A percentile compares a stretch with the other conserved stretches of the same genome.
Evolutionary conservation across 2,797 vertebrate species (phyloP).

Genomic region (Ceryle rudis): DNA sequence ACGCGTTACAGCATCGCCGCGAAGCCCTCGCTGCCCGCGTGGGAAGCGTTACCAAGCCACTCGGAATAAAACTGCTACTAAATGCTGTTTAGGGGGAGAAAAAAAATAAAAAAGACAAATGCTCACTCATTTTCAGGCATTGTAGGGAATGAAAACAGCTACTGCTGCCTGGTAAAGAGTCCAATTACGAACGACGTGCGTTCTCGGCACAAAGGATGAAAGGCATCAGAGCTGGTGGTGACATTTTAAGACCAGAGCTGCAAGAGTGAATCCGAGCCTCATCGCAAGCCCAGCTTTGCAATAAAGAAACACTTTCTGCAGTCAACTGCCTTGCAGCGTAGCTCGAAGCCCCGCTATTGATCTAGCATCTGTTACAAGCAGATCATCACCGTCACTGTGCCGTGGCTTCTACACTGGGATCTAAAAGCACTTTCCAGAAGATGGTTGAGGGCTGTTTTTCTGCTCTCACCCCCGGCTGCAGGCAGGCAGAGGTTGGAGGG

Average conservation of each 20-base stretch:
- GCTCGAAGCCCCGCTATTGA: slow-evolving; percentile 60
- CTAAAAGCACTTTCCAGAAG: slow-evolving; percentile 57
- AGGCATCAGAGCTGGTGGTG: slow-evolving; percentile 56
- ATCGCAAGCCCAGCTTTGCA: slow-evolving; percentile 34
- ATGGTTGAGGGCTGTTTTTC: not conserved
- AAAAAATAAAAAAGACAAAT: not conserved
- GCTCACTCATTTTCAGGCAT: not conserved
- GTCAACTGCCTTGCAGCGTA: slow-evolving; percentile 54
- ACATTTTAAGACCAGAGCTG: slow-evolving; percentile 57
- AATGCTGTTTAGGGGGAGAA: not conserved
- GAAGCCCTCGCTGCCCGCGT: not conserved
- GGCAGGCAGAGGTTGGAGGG: not conserved
- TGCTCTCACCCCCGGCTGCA: not conserved
- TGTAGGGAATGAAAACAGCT: slow-evolving; percentile 39
- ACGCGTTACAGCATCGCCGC: not conserved
- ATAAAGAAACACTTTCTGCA: slow-evolving; percentile 48
- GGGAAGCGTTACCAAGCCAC: slow-evolving; percentile 13
- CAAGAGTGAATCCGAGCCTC: slow-evolving; percentile 17
- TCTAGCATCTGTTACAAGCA: slow-evolving; percentile 59
- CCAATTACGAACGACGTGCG: slow-evolving; percentile 49
- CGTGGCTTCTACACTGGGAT: not conserved
- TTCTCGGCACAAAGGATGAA: slow-evolving; percentile 65
- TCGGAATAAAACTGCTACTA: slow-evolving; percentile 28
- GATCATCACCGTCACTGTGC: slow-evolving; percentile 9
- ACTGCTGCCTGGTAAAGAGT: slow-evolving; percentile 56